Evolutionary conservation across 2,797 vertebrate genomes (phyloP).

Genomic region (Oophaga sylvatica): DNA sequence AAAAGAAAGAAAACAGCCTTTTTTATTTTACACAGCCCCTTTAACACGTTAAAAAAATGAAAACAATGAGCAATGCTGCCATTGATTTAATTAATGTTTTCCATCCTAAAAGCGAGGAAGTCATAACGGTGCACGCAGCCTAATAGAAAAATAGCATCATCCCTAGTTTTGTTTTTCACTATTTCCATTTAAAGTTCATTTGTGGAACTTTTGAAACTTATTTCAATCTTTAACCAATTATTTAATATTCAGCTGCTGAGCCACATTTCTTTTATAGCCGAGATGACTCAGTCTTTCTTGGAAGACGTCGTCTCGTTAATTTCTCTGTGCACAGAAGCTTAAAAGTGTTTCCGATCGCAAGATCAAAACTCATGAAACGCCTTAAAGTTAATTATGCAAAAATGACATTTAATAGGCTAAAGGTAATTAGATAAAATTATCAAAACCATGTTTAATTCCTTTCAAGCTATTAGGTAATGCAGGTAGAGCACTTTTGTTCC

Average conservation of each 20-base stretch:
- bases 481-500: background rate
- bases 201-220: constrained; percentile 55
- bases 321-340: constrained; percentile 42
- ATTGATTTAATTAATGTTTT: constrained; percentile 48
- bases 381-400: constrained; percentile 16
- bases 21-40: background rate
- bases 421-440: constrained; percentile 2
- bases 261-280: constrained; percentile 28
- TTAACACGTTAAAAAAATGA: background rate
- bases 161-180: constrained; percentile 22
- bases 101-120: constrained; percentile 43
- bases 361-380: constrained; percentile 33
- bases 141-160: constrained; percentile 32
- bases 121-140: constrained; percentile 13
- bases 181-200: constrained; percentile 50
- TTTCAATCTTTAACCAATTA: constrained; percentile 56
- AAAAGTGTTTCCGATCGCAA: constrained; percentile 37
- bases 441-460: constrained; percentile 8
- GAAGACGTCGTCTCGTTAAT: constrained; percentile 36
- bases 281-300: constrained; percentile 58
- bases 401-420: constrained; percentile 29
- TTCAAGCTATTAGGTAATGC: background rate
- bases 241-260: constrained; percentile 41
- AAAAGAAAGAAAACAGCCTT: background rate
- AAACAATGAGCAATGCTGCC: background rate